Base-by-base conservation (phyloP, 2,797 vertebrate genomes). In the Chrosomus eos region DNA sequence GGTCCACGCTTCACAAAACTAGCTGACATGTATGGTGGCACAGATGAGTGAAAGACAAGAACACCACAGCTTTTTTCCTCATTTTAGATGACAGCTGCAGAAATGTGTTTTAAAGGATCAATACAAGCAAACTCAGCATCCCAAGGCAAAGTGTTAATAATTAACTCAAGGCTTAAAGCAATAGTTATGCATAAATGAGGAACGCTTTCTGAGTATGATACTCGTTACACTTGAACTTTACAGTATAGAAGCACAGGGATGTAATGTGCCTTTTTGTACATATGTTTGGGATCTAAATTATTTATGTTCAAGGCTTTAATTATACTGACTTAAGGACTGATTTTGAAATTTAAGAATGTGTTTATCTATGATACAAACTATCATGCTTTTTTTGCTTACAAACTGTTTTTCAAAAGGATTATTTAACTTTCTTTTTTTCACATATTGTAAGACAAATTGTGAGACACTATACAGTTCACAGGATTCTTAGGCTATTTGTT, bases 251-350 rank as follows among this genome's bases (percentile, higher is more conserved):
- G 98, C 97, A 99, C 97, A 98, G 98, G 97, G 97, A 98, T 98
- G 97, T 98, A 98, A 98, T 96, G 98, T 99, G 98, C 98, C 98
- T 99, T 99, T 99, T 98, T 99, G 97, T 99, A 99, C 97, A 97
- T 98, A 98, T 97, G 14, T 48, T 97, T 97, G 96, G 96, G 96
- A 98, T 97, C 94, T 94, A 97, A 98, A 94, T 93, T 93, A 97
- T 98, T 99, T 98, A 97, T 97, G 97, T 99, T 98, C 96, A 97
- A 98, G 96, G 97, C 98, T 99, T 99, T 99, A 98, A 98, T 96
- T 97, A 97, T 98, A 97, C 97, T 97, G 97, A 98, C 96, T 97
- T 98, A 96, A 96, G 96, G 97, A 96, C 96, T 92, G 96, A 96
- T 97, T 95, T 96, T 95, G 94, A 94, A 96, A 96, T 93, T 85